Base-by-base conservation (phyloP, 2,797 vertebrate genomes). In the Diplodus sargus region DNA sequence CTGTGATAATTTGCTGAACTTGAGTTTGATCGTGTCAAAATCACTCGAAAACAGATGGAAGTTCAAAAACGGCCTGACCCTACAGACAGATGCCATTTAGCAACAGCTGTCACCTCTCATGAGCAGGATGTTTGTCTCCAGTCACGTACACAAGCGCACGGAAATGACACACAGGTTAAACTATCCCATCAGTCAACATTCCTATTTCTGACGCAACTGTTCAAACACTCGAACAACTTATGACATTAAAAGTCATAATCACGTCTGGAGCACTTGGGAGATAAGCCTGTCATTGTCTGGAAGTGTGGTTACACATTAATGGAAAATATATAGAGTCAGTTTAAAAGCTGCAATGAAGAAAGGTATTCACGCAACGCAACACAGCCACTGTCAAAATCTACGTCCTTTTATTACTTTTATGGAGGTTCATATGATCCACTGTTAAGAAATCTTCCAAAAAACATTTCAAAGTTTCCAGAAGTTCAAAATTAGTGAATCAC, bases 101-200 rank as follows among this genome's bases (percentile, higher is more conserved):
- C n/a, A 71, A 82, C 60, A 78, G 45, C 51, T 65, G 75, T 58
- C 62, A 63, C 5, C 20, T 22, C 25, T 74, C 54, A 58, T 52
- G 15, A 70, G 34, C 17, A 52, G 25, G 30, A 65, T 30, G 60
- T 69, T 66, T 76, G 28, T 60, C 52, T 56, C 45, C 10, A 17
- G 77, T 86, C 78, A 82, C 52, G 25, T 71, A 90, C 52, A 45
- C 48, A 63, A 42, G 28, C 43, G 6, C 17, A 49, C 22, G 45
- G 73, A 92, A 86, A 76, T 79, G 62, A 85, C 59, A 14, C 52
- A 30, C 69, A 51, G 73, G 57, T 84, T 28, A 23, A 91, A 86
- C 85, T 78, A 90, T 91, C 78, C 70, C 72, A 83, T 71, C 76
- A 11, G 83, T 72, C 91, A 28, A 69, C 94, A 95, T 95, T 95